These are phyloP conservation scores for Orchesella cincta DNA, from an alignment of 1,140 invertebrate species.

Conservation along the genomic window DNA sequence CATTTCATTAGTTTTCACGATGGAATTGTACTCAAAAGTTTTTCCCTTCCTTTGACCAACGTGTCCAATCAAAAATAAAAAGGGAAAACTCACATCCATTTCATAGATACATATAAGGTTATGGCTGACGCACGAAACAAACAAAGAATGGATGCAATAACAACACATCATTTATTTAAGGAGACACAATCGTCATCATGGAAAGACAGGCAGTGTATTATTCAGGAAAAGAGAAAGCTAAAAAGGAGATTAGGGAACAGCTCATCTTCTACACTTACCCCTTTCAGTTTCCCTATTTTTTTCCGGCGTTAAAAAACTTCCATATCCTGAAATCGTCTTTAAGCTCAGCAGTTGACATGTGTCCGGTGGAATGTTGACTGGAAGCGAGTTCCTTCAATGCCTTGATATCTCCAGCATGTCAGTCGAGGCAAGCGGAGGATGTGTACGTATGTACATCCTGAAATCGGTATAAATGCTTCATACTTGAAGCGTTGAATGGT, in stretches of 20 bases:
- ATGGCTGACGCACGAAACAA: background rate
- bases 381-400: too few species aligned
- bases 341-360: conserved; percentile 6
- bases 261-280: conserved; percentile 1
- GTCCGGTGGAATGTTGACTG: background rate
- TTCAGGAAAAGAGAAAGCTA: conserved; percentile 14
- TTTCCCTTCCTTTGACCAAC: too few species aligned
- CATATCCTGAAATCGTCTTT: conserved; percentile 20
- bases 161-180: conserved; percentile 26
- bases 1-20: conserved; percentile 42
- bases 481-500: too few species aligned
- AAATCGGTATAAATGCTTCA: too few species aligned
- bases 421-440: too few species aligned
- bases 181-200: conserved; percentile 26
- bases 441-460: too few species aligned
- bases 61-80: background rate
- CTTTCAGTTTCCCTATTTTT: conserved; percentile 18
- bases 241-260: conserved; percentile 13
- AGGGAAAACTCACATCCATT: background rate
- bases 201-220: conserved; percentile 3
- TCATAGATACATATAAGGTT: background rate
- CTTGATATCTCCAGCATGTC: too few species aligned
- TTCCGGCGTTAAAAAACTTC: conserved; percentile 5
- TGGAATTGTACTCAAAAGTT: background rate
- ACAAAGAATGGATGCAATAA: background rate